Evolutionary conservation across 1,140 invertebrate genomes (phyloP).

Genomic region (Zaprionus inermis): DNA sequence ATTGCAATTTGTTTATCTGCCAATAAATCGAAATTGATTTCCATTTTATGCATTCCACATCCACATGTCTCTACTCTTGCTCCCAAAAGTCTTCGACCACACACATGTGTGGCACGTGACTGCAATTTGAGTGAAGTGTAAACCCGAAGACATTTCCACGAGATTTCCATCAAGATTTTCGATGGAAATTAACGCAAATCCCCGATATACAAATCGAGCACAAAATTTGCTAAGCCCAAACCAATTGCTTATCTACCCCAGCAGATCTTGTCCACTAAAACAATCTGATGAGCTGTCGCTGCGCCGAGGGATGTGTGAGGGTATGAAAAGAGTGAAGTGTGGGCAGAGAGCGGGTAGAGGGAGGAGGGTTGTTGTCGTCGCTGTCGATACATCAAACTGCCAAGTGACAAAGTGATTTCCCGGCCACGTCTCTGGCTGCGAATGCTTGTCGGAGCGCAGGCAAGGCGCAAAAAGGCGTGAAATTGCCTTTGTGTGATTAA

Average conservation of each 20-base stretch:
- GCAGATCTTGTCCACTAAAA: conserved; percentile 55
- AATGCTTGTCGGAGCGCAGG: background rate
- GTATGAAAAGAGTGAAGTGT: background rate
- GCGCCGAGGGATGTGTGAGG: conserved; percentile 16
- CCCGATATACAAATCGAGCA: conserved; percentile 75
- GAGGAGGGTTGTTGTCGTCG: conserved; percentile 41
- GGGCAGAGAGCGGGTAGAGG: background rate
- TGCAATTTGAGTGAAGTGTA: conserved; percentile 64
- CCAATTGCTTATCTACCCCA: conserved; percentile 69
- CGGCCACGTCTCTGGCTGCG: conserved; percentile 1
- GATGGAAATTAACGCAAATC: conserved; percentile 72
- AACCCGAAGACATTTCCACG: conserved; percentile 55
- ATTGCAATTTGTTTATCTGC: background rate
- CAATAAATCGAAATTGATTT: background rate
- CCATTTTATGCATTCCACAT: background rate
- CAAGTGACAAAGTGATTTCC: conserved; percentile 77
- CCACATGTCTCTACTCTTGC: background rate
- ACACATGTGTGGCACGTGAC: conserved; percentile 71
- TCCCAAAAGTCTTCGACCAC: conserved; percentile 6
- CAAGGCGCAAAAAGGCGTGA: conserved; percentile 79
- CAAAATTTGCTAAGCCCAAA: conserved; percentile 61
- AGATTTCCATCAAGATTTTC: conserved; percentile 50
- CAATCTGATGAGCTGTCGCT: conserved; percentile 44
- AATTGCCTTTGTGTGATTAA: conserved; percentile 83
- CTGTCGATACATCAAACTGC: conserved; percentile 79